Evolutionary conservation across 2,797 vertebrate species (phyloP), one percentile per base, ranked within the genome.

Genomic region (Argyrosomus regius): DNA sequence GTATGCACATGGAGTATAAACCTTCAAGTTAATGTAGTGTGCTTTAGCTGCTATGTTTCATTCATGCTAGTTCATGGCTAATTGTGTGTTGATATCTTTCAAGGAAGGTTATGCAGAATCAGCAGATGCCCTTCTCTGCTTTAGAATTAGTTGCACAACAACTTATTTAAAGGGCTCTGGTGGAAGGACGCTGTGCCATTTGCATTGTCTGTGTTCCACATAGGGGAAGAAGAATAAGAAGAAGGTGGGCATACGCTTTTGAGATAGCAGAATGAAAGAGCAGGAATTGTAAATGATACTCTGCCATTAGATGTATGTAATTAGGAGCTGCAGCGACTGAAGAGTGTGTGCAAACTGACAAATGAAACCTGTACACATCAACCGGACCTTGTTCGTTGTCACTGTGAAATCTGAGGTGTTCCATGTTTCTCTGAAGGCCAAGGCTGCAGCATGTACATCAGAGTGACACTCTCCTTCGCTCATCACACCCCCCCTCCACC

Each of bases 91-190:
- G 35, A 58, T 31, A 12, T 18, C 63, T 28, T 57, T 22, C 11
- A n/a, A 16, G 11, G 17, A n/a, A 54, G 12, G 24, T 12, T 80
- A 54, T 24, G 10, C 72, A 89, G 87, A 77, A 92, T 89, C 85
- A 85, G 72, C 65, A 70, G 46, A 45, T 89, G 86, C 84, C 80
- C 82, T 83, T 81, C 92, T 89, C 90, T 88, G 68, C 83, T 84
- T 88, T 86, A 88, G 94, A 96, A 96, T 96, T 94, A 96, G 91
- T 90, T 91, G 91, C 92, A 62, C 59, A 80, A 81, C 86, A 91
- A 94, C 85, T 84, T 93, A 92, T 81, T 85, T 78, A 64, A 94
- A 94, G 89, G 84, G 84, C 89, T 92, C 72, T 87, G 88, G 75
- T 78, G 91, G 92, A 91, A 94, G 94, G 95, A 77, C n/a, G 31